phyloP scores from a whole-genome alignment of 2,797 vertebrate species.

The Varecia variegata region DNA sequence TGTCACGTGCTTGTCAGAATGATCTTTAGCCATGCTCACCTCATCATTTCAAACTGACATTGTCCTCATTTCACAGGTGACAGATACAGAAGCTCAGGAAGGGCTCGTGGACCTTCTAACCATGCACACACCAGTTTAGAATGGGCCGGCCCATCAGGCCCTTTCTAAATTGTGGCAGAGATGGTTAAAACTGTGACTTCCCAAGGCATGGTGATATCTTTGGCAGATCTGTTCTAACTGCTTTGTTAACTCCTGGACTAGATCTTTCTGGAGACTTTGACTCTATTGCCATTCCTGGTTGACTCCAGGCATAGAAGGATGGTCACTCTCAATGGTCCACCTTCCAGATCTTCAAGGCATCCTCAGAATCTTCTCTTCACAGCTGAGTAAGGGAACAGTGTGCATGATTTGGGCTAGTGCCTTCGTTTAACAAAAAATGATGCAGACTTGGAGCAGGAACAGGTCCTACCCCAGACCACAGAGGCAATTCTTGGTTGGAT shows the following conservation, averaged over 20 bases:
- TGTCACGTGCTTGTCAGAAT: background rate
- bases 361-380: background rate
- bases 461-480: background rate
- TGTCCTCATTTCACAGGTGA: background rate
- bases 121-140: accelerated
- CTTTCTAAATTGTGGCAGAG: background rate
- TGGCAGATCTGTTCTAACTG: background rate
- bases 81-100: background rate
- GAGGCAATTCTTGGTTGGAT: background rate
- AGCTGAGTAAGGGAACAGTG: background rate
- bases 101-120: background rate
- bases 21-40: background rate
- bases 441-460: background rate
- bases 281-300: background rate
- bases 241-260: background rate
- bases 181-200: background rate
- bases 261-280: background rate
- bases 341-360: background rate
- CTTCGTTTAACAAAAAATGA: background rate
- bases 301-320: background rate
- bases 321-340: background rate
- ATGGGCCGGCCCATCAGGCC: background rate
- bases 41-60: background rate
- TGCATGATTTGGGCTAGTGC: background rate
- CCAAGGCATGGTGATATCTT: background rate